Conservation (phyloP, 2,888 invertebrate species). For the Neria commutata region DNA sequence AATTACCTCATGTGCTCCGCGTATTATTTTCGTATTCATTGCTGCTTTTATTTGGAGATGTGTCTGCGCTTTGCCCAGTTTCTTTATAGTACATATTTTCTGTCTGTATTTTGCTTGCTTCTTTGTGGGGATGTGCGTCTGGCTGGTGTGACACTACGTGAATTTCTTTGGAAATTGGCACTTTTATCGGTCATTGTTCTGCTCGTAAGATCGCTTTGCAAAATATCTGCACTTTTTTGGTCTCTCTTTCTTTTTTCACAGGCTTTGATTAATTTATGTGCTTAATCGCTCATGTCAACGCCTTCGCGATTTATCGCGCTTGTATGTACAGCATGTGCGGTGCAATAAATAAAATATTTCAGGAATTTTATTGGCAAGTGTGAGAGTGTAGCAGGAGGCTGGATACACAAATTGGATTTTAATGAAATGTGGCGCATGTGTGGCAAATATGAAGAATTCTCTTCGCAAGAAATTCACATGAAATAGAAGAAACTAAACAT, state of each 20-base stretch:
- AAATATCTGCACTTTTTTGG: background rate
- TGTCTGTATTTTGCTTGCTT: background rate
- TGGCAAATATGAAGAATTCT: no score
- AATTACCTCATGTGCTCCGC: constrained; percentile 35
- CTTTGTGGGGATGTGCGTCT: no score
- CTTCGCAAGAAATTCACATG: no score
- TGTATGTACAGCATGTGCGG: background rate
- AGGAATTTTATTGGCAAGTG: background rate
- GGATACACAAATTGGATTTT: no score
- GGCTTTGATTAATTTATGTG: constrained; percentile 18
- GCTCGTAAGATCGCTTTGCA: background rate
- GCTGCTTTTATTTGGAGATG: no score
- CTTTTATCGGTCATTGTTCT: constrained; percentile 36
- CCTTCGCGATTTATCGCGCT: constrained; percentile 19
- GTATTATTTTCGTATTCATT: background rate
- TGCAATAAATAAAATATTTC: background rate
- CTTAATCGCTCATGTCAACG: constrained; percentile 26
- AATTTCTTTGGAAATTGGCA: constrained; percentile 49
- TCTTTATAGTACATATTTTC: no score
- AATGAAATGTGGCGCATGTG: no score
- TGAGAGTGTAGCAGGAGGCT: no score
- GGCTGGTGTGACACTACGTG: no score
- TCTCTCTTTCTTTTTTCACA: background rate
- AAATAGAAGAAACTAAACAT: no score
- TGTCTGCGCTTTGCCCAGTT: no score